Conservation (phyloP, 2,113 vertebrate genomes). For the Neotoma lepida region DNA sequence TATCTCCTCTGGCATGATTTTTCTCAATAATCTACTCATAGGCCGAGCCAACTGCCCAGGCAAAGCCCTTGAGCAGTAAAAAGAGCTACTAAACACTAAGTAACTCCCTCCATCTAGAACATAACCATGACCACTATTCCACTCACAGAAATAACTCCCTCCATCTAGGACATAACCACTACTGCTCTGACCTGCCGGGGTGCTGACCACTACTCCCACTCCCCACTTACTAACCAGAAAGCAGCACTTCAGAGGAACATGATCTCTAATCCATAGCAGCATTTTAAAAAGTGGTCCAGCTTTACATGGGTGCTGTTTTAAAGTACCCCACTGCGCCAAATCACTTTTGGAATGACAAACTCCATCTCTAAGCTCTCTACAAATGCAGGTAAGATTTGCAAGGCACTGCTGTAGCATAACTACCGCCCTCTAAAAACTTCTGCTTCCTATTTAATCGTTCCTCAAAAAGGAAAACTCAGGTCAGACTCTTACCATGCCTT, state of each 20-base stretch:
- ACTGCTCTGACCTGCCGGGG: background rate
- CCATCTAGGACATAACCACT: background rate
- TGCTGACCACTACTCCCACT: background rate
- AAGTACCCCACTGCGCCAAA: background rate
- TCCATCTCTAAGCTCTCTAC: background rate
- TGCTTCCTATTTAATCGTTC: slow-evolving; percentile 27
- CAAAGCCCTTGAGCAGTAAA: background rate
- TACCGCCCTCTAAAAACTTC: background rate
- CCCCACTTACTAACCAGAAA: background rate
- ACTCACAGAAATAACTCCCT: background rate
- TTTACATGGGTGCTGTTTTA: background rate
- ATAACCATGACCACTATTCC: background rate
- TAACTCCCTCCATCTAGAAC: background rate
- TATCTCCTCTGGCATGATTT: background rate
- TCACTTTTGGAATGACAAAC: slow-evolving; percentile 16
- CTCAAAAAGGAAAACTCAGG: background rate
- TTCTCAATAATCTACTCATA: slow-evolving; percentile 4
- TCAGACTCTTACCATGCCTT: background rate
- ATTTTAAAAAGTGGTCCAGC: background rate
- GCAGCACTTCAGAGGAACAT: background rate
- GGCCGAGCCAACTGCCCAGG: background rate
- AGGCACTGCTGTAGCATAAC: background rate
- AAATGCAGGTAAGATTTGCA: slow-evolving; percentile 14
- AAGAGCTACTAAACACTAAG: background rate
- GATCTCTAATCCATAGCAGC: background rate